Conservation (phyloP, 2,113 vertebrate species). For the Orthochromis indermauri region DNA sequence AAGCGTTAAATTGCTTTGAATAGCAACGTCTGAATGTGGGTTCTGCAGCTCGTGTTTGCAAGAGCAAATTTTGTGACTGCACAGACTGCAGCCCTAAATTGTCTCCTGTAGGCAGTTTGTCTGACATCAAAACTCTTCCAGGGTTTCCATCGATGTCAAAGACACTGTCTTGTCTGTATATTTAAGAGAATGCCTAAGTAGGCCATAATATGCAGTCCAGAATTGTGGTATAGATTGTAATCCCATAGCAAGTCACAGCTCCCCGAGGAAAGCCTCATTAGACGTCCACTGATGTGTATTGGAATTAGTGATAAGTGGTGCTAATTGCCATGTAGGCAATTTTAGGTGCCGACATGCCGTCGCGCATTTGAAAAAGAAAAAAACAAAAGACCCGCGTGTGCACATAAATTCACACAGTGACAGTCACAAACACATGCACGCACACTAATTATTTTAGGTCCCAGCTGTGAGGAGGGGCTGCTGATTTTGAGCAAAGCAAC, state of each 20-base stretch:
- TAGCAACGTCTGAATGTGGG: background rate
- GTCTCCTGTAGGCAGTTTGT: background rate
- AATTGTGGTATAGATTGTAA: slow-evolving; percentile 7
- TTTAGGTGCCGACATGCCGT: background rate
- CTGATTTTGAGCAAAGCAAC: slow-evolving; percentile 36
- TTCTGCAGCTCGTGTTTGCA: background rate
- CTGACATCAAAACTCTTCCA: background rate
- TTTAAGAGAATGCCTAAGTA: slow-evolving; percentile 6
- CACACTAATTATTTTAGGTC: slow-evolving; percentile 51
- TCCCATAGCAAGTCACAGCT: slow-evolving; percentile 31
- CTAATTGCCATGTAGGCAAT: slow-evolving; percentile 47
- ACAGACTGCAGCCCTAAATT: background rate
- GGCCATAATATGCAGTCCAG: slow-evolving; percentile 6
- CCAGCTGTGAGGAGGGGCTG: slow-evolving; percentile 34
- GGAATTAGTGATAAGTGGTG: slow-evolving; percentile 50
- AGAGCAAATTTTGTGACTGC: background rate
- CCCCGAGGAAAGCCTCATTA: slow-evolving; percentile 42
- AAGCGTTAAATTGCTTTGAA: slow-evolving; percentile 18
- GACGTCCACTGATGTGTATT: slow-evolving; percentile 31
- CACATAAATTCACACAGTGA: slow-evolving; percentile 8
- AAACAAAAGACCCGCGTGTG: background rate
- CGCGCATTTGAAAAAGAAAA: background rate
- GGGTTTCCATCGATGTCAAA: background rate
- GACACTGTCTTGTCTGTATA: background rate
- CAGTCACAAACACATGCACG: background rate